A percentile compares a stretch with the other conserved stretches of the same genome.
Conservation (phyloP, 2,797 vertebrate genomes). For the Syngnathus acus region DNA sequence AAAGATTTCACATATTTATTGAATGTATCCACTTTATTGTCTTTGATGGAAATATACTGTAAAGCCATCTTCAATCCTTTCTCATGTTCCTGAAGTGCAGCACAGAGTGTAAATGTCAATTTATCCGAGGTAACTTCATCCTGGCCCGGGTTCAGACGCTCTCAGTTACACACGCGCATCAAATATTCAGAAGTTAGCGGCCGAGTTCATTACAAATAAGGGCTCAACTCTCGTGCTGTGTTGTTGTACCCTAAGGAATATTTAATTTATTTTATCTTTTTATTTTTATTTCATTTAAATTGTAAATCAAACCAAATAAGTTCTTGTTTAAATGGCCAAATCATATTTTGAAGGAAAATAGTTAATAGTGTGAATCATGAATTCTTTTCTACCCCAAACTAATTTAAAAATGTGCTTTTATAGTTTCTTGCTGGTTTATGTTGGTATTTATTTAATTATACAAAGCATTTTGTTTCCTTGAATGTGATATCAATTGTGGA, state of each 20-base stretch:
- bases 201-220: constrained; percentile 36
- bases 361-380: no score
- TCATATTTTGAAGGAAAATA: no score
- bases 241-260: no score
- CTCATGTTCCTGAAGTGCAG: not conserved
- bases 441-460: not conserved
- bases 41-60: not conserved
- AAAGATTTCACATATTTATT: no score
- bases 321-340: no score
- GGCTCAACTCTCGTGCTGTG: no score
- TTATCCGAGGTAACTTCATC: not conserved
- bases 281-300: no score
- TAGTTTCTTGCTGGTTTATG: not conserved
- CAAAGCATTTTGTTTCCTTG: not conserved
- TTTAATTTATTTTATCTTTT: no score
- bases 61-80: not conserved
- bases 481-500: no score
- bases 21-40: no score
- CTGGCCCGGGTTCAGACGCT: constrained; percentile 14
- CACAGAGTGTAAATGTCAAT: not conserved
- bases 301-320: no score
- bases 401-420: not conserved
- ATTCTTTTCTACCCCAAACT: no score
- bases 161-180: constrained; percentile 51
- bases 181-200: constrained; percentile 58